Conservation (phyloP, 2,113 vertebrate species). For the human (Homo sapiens) region GRCh38 chr15:82845501-82846000, state of each 20-base stretch:
- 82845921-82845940: neutral
- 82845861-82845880: neutral
- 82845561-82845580: neutral
- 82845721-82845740: neutral
- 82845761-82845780: neutral
- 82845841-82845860: neutral
- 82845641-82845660: neutral
- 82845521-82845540: slow-evolving; percentile 59
- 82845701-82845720: neutral
- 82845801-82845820: neutral
- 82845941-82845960: neutral
- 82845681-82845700: rapidly evolving
- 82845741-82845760: rapidly evolving
- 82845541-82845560: slow-evolving; percentile 62
- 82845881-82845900: neutral
- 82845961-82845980: neutral
- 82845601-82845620: neutral
- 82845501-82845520: slow-evolving; percentile 42
- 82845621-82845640: neutral
- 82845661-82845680: neutral
- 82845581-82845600: neutral
- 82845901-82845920: rapidly evolving
- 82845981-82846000: neutral
- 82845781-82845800: neutral
- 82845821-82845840: neutral